These are phyloP conservation scores for Pogonocichla stellata DNA, from an alignment of 2,113 vertebrate species.

Conservation along the genomic window DNA sequence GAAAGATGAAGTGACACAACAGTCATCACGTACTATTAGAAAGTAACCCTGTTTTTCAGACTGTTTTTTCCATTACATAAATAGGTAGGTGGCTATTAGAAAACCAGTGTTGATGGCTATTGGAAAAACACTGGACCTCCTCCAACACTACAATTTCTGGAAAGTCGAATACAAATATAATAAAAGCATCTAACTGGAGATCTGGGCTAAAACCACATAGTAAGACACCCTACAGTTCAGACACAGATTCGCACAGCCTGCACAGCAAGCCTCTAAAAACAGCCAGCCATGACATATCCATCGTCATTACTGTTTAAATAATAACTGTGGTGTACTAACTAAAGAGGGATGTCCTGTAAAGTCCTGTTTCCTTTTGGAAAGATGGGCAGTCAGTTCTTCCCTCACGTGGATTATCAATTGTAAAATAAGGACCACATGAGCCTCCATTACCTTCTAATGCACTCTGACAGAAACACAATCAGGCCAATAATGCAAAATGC, in stretches of 20 bases:
- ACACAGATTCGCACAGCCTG: not conserved
- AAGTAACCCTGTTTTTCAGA: not conserved
- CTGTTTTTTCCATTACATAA: not conserved
- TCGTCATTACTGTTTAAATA: not conserved
- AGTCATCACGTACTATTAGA: not conserved
- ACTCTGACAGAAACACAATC: not conserved
- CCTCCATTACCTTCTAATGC: not conserved
- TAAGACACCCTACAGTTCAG: not conserved
- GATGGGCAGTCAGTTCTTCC: not conserved
- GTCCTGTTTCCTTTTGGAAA: not conserved
- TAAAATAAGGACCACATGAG: rapidly evolving
- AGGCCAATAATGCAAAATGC: not conserved
- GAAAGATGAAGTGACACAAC: not conserved
- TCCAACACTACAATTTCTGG: not conserved
- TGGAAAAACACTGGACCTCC: not conserved
- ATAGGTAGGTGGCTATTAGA: not conserved
- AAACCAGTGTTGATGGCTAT: not conserved
- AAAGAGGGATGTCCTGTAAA: not conserved
- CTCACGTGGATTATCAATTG: not conserved
- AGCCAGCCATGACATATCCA: not conserved
- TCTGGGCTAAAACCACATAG: not conserved
- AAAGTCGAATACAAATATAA: not conserved
- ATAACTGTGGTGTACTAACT: not conserved
- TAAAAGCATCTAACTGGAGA: not conserved
- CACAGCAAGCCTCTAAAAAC: not conserved